Conservation (phyloP, 2,888 invertebrate species). For the Diaperis boleti region DNA sequence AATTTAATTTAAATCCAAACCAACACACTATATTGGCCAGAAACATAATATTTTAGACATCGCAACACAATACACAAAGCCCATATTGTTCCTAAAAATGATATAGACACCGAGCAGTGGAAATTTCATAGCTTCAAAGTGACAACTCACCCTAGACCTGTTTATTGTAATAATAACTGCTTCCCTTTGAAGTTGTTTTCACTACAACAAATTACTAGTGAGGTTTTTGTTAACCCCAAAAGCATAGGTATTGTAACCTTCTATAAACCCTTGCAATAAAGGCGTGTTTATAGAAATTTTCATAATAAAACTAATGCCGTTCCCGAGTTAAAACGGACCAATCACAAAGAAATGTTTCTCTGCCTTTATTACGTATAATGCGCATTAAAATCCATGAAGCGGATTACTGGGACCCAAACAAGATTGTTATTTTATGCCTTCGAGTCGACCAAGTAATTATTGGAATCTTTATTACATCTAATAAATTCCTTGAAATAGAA, state of each 20-base stretch:
- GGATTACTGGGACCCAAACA: conserved; percentile 9
- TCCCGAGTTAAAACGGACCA: background rate
- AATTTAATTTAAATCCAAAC: no score
- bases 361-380: background rate
- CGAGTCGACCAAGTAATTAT: conserved; percentile 13
- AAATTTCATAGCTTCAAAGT: background rate
- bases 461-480: conserved; percentile 27
- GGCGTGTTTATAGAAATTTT: background rate
- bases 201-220: background rate
- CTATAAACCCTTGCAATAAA: background rate
- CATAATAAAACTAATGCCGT: conserved; percentile 1
- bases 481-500: conserved; percentile 9
- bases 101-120: no score
- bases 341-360: conserved; percentile 8
- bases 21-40: no score
- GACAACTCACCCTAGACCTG: background rate
- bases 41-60: no score
- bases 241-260: background rate
- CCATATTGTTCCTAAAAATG: no score
- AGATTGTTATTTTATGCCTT: conserved; percentile 12
- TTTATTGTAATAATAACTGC: background rate
- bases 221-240: background rate
- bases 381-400: conserved; percentile 21
- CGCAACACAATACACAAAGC: no score
- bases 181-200: conserved; percentile 3